Evolutionary conservation across 2,113 vertebrate species (phyloP).

Genomic region (Ptilorrhoa leucosticta): DNA sequence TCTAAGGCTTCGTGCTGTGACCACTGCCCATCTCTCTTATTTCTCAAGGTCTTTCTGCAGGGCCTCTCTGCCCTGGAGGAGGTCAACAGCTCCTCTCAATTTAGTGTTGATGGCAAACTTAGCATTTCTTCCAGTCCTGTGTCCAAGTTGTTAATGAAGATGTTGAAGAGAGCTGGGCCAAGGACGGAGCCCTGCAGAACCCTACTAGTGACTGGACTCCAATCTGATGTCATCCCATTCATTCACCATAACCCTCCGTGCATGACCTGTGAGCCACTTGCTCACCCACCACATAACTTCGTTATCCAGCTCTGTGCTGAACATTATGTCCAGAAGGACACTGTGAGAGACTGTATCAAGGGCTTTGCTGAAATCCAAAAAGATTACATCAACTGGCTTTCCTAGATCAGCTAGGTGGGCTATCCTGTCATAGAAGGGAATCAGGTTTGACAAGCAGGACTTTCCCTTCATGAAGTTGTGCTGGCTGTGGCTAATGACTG

Average conservation of each 20-base stretch:
- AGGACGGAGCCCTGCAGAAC: not conserved
- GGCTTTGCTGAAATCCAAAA: not conserved
- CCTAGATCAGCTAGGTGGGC: not conserved
- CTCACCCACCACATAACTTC: not conserved
- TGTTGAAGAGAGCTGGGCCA: not conserved
- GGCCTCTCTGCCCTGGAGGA: fast-evolving
- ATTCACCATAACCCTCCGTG: not conserved
- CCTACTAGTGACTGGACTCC: not conserved
- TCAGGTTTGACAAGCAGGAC: not conserved
- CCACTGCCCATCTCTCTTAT: not conserved
- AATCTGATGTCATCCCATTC: not conserved
- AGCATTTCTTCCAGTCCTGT: not conserved
- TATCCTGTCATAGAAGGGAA: not conserved
- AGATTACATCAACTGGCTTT: not conserved
- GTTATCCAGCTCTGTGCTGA: not conserved
- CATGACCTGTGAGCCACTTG: not conserved
- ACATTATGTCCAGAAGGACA: not conserved
- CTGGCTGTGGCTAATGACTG: not conserved
- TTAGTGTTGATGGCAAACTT: not conserved
- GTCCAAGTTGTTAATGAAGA: not conserved
- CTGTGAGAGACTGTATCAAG: not conserved
- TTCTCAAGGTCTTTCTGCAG: not conserved
- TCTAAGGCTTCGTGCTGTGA: not conserved
- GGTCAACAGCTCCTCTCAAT: fast-evolving
- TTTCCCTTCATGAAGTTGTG: not conserved